Base-by-base conservation (phyloP, 1,140 invertebrate genomes). In the Drosophila obscura region DNA sequence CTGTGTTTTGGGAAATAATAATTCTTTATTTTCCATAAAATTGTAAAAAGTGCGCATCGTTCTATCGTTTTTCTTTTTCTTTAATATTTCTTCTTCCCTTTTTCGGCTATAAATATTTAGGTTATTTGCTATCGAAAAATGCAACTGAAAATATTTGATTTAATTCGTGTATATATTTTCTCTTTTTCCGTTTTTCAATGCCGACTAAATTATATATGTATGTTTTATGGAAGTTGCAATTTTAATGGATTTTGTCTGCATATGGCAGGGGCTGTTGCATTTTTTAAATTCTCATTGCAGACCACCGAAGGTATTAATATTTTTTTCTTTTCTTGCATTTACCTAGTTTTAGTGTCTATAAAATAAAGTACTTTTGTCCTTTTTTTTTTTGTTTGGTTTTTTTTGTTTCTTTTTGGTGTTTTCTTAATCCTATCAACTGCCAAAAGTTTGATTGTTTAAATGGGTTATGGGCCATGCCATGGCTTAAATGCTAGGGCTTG, bases 401-500 rank as follows among this genome's bases (percentile, higher is more conserved):
- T 26, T n/a, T 8, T n/a, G 44, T 44, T 28, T 44, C 5, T 15
- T 35, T 55, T 72, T 52, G 50, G 57, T 62, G 61, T 75, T 49
- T 31, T 51, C 73, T 57, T 76, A 68, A 59, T 61, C 50, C 63
- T 76, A 76, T 56, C 64, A 68, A 76, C 76, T 76, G 65, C 76
- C 80, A 84, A 84, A 76, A 79, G 64, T 62, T 78, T 81, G 82
- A 82, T 85, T 85, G 78, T 85, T 81, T 80, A 65, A 75, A 63
- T 64, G 58, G 65, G 53, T 73, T 80, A 61, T 55, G 39, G 61
- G 76, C 49, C 22, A 39, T 39, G 35, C 11, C 74, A 68, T 68
- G 60, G 51, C 77, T 77, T 87, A 77, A 45, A 13, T 5, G 62
- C 41, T 73, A 77, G 46, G 49, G 58, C 62, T 62, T 55, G 60